phyloP scores from a whole-genome alignment of 2,888 invertebrate genomes.

The Diachrysia chrysitis region DNA sequence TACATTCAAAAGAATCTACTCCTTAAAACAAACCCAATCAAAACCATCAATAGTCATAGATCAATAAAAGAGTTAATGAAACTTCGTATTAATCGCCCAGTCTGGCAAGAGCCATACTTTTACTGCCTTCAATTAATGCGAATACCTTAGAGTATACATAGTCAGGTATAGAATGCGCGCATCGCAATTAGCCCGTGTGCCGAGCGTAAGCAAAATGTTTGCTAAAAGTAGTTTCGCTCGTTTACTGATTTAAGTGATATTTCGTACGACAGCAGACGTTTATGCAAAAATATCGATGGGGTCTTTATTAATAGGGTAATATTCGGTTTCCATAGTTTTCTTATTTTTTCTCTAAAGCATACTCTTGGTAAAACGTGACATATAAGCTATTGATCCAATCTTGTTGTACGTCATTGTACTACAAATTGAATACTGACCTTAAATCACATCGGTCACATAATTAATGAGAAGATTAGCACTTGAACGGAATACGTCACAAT shows the following conservation, averaged over 20 bases:
- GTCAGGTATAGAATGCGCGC: no score
- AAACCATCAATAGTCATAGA: not conserved
- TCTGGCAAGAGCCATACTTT: not conserved
- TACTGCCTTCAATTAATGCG: constrained; percentile 1
- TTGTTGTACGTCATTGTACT: constrained; percentile 7
- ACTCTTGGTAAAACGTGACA: constrained; percentile 14
- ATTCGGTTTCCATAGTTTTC: no score
- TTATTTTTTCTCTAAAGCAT: no score
- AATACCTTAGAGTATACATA: no score
- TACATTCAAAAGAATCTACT: no score
- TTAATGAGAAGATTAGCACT: constrained; percentile 17
- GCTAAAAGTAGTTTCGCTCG: no score
- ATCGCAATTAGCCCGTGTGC: no score
- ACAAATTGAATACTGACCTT: constrained; percentile 10
- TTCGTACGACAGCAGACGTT: no score
- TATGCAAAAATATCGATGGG: no score
- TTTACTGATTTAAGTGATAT: no score
- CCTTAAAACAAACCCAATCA: not conserved
- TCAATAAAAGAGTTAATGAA: not conserved
- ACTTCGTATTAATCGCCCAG: not conserved
- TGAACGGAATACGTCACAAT: constrained; percentile 14
- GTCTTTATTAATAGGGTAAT: no score
- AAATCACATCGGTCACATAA: constrained; percentile 8
- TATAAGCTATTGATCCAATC: not conserved
- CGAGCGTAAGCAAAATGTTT: no score